These are phyloP conservation scores for Pogonognathellus flavescens DNA, from an alignment of 1,140 invertebrate species.

Conservation along the genomic window DNA sequence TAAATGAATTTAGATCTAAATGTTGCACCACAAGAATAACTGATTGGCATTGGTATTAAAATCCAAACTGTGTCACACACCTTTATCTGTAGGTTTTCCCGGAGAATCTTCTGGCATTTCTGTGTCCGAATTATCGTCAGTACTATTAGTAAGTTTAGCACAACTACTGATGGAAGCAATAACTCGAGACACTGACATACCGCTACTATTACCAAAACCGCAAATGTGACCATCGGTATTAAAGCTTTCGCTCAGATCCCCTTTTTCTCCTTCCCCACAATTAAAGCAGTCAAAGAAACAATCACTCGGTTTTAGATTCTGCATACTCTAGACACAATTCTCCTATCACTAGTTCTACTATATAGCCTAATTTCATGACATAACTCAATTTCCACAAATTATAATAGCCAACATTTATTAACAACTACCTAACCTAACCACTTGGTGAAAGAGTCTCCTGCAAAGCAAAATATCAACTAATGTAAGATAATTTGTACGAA, in stretches of 20 bases:
- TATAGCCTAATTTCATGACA: background rate
- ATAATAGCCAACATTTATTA: too few relatives aligned
- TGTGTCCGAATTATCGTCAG: conserved; percentile 9
- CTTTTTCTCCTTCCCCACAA: too few relatives aligned
- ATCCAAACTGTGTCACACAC: too few relatives aligned
- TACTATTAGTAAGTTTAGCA: background rate
- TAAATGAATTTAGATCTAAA: too few relatives aligned
- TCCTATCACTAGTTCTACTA: background rate
- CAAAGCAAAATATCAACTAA: too few relatives aligned
- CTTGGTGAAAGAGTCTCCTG: too few relatives aligned
- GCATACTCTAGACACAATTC: background rate
- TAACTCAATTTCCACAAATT: background rate
- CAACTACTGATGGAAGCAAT: conserved; percentile 19
- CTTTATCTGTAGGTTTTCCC: background rate
- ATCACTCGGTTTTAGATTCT: background rate
- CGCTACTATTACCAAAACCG: background rate
- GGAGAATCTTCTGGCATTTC: background rate
- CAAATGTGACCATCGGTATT: background rate
- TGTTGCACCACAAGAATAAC: too few relatives aligned
- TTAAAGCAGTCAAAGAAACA: background rate
- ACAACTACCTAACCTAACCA: too few relatives aligned
- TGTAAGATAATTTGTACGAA: too few relatives aligned
- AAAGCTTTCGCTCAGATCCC: background rate
- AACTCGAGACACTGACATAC: conserved; percentile 4
- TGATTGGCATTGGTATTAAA: too few relatives aligned